Conservation (phyloP, 1,140 invertebrate species). For the Sesamia nonagrioides region DNA sequence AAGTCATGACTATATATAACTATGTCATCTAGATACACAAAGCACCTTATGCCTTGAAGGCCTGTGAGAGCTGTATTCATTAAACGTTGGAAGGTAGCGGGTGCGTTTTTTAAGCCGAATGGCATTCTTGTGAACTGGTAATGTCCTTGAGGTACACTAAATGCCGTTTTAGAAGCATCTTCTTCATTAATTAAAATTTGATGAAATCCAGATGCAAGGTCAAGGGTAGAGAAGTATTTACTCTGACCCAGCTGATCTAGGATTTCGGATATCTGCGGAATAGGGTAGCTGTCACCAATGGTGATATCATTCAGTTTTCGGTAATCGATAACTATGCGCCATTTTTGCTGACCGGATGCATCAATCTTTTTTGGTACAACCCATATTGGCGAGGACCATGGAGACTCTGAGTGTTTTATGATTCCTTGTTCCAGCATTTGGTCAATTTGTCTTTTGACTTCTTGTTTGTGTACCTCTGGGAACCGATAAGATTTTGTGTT, state of each 20-base stretch:
- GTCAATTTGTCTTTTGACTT: constrained; percentile 58
- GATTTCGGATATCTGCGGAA: constrained; percentile 50
- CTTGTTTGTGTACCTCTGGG: constrained; percentile 54
- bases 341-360: constrained; percentile 48
- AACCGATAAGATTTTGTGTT: constrained; percentile 58
- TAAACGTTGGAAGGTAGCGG: constrained; percentile 3
- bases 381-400: constrained; percentile 22
- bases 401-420: constrained; percentile 30
- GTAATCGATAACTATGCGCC: constrained; percentile 38
- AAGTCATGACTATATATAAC: constrained; percentile 2
- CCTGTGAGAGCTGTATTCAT: constrained; percentile 5
- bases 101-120: constrained; percentile 32
- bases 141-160: constrained; percentile 22
- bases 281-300: constrained; percentile 43
- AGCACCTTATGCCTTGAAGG: neutral
- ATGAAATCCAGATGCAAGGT: constrained; percentile 12
- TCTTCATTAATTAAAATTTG: neutral
- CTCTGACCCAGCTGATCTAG: constrained; percentile 31
- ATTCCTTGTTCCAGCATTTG: constrained; percentile 54
- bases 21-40: constrained; percentile 17
- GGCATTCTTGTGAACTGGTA: constrained; percentile 36
- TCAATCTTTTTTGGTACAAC: constrained; percentile 41
- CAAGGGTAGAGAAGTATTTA: constrained; percentile 23
- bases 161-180: constrained; percentile 21
- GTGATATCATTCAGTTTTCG: no score